Evolutionary conservation across 1,140 invertebrate genomes (phyloP), one percentile per base, ranked within the genome.

Genomic region (Drosophila nigrodunni): DNA sequence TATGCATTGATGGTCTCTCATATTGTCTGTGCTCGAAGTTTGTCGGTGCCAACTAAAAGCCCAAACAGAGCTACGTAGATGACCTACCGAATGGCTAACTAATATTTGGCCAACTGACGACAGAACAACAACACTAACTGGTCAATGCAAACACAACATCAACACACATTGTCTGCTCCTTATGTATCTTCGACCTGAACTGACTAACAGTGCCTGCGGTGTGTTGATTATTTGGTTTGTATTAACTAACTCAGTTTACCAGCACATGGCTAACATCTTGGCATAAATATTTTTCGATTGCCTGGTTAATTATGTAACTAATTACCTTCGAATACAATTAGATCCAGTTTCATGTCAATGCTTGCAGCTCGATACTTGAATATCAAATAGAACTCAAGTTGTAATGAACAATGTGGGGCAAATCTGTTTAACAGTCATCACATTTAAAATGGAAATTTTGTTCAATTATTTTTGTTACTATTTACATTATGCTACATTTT

Each of bases 161-260:
- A 44, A 58, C 54, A 61, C 25, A 25, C 18, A 41, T 13, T 18
- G 34, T 34, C 25, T 39, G 52, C 15, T 30, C 35, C 34, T 4
- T 50, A 35, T 49, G 35, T 49, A 50, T 55, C 52, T 11, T 68
- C 30, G 34, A 37, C 11, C 30, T 37, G 37, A 34, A 59, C 34
- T 15, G 11, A 50, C 25, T 54, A 46, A 59, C 47, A 73, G 34
- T 37, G 57, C 52, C 47, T 72, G 61, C 37, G 60, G 75, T 11
- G 7, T 41, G 44, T 71, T 75, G 72, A 89, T 73, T 80, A 83
- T 89, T 83, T 89, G 85, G 66, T 75, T 78, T 88, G 73, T 67
- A 79, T 78, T 80, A 75, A 78, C 74, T 75, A 75, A 67, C 60
- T 57, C 47, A 57, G 30, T 54, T 52, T 55, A 34, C 21, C 49